Base-by-base conservation (phyloP, 92 coral and sea anemone genomes). In the Plumapathes pennacea region DNA sequence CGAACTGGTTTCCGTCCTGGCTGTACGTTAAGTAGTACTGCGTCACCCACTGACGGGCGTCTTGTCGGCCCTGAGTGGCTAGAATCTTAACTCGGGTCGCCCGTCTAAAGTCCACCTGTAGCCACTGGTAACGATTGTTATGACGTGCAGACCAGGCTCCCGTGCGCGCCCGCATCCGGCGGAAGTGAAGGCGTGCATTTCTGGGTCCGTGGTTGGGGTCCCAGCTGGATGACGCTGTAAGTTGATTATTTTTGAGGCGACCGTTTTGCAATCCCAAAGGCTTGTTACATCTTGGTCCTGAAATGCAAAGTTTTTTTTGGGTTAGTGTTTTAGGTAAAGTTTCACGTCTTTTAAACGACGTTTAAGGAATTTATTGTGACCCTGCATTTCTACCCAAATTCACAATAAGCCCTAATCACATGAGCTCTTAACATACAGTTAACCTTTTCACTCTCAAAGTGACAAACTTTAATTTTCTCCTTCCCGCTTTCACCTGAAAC, bases 41-140 rank as follows among this genome's bases (percentile, higher is more conserved):
- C 15, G 50, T 72, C 57, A 85, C 78, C 91, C 91, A 85, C 33
- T 85, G 83, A 2, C 50, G 63, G 7, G 54, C 49, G 29, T 78
- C 90, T 15, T 64, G 61, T 28, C 85, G 38, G 28, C 82, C 86
- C 36, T 74, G 86, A 0, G 81, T 82, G 19, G 77, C 62, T 2
- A 82, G 39, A 58, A 61, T 82, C 12, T 52, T 54, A 19, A 82
- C 41, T 5, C 89, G 72, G 43, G 60, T 61, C 33, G 83, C 69
- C 0, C 56, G 72, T 25, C 45, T 22, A 57, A 75, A 69, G 63
- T 82, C 89, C 39, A 82, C 55, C 74, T 75, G 74, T 57, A 46
- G 56, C 78, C 78, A 82, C 63, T 82, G 83, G 64, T 74, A 57
- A 4, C 74, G 89, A 18, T 55, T 63, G 64, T 82, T 82, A 34